Percentiles rank a stretch among this genome's conserved stretches.
phyloP scores from a whole-genome alignment of 92 coral and sea anemone genomes.

The Micromussa lordhowensis region DNA sequence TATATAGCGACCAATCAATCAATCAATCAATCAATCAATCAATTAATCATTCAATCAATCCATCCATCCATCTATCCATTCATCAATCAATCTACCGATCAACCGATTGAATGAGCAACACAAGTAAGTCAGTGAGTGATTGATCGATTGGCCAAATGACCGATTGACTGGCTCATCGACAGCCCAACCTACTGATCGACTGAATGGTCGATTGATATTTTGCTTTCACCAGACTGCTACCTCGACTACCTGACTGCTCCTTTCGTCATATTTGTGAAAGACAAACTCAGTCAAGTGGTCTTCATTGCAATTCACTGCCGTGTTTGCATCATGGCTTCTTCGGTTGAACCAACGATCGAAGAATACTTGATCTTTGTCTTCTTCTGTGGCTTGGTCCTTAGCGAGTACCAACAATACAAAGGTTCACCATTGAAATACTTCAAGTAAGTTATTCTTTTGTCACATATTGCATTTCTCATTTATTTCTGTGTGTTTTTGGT shows the following conservation, averaged over 20 bases:
- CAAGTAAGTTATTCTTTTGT: conserved; percentile 25
- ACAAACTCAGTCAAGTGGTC: conserved; percentile 25
- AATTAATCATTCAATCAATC: no score
- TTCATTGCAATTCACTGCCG: conserved; percentile 32
- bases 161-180: background rate
- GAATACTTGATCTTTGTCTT: conserved; percentile 45
- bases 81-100: no score
- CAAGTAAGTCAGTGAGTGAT: background rate
- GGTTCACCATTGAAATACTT: conserved; percentile 29
- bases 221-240: conserved; percentile 32
- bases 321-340: conserved; percentile 23
- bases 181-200: background rate
- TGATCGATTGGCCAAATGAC: background rate
- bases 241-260: conserved; percentile 26
- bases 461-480: background rate
- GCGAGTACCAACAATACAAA: conserved; percentile 38
- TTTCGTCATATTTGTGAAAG: conserved; percentile 37
- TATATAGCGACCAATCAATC: no score
- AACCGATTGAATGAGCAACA: background rate
- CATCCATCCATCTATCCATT: no score
- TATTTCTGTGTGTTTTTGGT: background rate
- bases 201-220: background rate
- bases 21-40: no score
- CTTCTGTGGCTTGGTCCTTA: conserved; percentile 31
- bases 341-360: background rate